Evolutionary conservation across 2,113 vertebrate genomes (phyloP), one percentile per base, ranked within the genome.

Genomic region (Scopus umbretta): DNA sequence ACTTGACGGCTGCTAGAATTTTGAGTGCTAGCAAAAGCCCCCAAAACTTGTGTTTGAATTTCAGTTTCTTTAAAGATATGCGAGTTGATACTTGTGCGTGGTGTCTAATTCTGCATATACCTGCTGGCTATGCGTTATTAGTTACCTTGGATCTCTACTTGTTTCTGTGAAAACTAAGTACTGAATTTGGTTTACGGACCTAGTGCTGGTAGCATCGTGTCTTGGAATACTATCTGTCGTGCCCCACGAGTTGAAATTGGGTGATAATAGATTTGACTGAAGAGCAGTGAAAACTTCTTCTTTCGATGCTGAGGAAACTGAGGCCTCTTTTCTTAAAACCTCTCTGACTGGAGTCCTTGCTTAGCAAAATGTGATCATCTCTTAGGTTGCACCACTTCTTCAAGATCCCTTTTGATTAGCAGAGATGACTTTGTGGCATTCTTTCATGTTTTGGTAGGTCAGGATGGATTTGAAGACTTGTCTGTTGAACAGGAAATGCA

Each of bases 401-500:
- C 17, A 36, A 45, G n/a, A 55, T 38, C 13, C 7, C 18, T n/a
- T 65, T 65, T 78, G 20, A 38, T 71, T 67, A 71, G 40, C 29
- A 63, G 47, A 86, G 16, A 66, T 93, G 42, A 94, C 42, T 80
- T 56, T 32, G 26, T 92, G 80, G n/a, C 19, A 4, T 86, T 68
- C 36, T 71, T 71, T 80, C 61, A 3, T 95, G n/a, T 96, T 94
- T 95, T 92, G 80, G 19, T 88, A 98, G 98, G 94, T 81, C 53
- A 86, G 21, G 90, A 97, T 71, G 97, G 97, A 75, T 88, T 96
- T 92, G 89, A 96, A 7, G 96, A 98, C 34, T 73, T 79, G 2
- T 34, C 67, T 38, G 75, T 95, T 65, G 97, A 93, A 47, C 97
- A 94, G 86, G 98, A 98, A 80, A 98, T 99, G 98, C 95, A 98